phyloP scores from a whole-genome alignment of 2,888 invertebrate genomes.

The Polydesmus complanatus region DNA sequence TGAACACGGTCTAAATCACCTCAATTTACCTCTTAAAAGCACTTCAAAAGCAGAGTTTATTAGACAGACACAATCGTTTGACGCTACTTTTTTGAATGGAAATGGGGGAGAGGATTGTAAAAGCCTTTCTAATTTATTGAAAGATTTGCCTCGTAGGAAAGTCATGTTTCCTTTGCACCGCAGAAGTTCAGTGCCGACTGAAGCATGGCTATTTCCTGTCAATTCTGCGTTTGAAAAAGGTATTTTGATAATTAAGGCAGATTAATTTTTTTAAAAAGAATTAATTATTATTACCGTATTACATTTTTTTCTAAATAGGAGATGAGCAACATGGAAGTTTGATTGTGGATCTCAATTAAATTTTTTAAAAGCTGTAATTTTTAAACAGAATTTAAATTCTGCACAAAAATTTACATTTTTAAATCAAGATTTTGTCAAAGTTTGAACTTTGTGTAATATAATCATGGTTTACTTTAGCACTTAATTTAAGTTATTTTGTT shows the following conservation, averaged over 20 bases:
- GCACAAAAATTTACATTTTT: no score
- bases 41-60: background rate
- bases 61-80: constrained; percentile 11
- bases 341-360: background rate
- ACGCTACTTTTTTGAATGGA: constrained; percentile 3
- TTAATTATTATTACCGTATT: no score
- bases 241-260: no score
- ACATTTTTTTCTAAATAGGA: background rate
- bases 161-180: constrained; percentile 10
- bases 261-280: background rate
- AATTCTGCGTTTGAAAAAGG: no score
- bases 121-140: background rate
- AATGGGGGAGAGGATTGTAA: background rate
- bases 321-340: background rate
- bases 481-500: no score
- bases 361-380: no score
- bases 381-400: no score
- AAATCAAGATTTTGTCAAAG: no score
- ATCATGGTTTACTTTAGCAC: no score
- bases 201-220: constrained; percentile 10
- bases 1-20: background rate
- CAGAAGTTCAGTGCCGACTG: constrained; percentile 10
- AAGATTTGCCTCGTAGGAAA: background rate
- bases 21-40: background rate
- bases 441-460: no score